phyloP scores from a whole-genome alignment of 2,888 invertebrate genomes.

The Antheraea yamamai region DNA sequence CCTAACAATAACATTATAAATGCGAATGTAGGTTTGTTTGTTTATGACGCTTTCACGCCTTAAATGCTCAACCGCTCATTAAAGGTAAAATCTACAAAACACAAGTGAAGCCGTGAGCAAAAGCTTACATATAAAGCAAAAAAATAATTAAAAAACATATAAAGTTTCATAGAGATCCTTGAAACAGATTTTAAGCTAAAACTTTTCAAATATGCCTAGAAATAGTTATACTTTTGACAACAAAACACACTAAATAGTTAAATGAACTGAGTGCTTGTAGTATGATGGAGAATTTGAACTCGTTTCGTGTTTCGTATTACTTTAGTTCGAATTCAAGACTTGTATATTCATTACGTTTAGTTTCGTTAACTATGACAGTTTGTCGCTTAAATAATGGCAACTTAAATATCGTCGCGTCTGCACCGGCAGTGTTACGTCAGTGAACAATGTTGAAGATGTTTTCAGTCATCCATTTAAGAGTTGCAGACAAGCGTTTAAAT shows the following conservation, averaged over 20 bases:
- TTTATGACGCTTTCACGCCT: no score
- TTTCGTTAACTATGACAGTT: conserved; percentile 2
- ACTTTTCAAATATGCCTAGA: no score
- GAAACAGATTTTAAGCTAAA: no score
- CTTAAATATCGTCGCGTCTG: background rate
- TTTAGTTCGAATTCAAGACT: background rate
- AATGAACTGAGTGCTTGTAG: background rate
- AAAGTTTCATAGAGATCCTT: no score
- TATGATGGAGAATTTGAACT: background rate
- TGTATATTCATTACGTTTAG: background rate
- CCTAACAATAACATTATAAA: no score
- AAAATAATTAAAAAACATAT: no score
- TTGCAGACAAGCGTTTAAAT: background rate
- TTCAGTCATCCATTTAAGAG: conserved; percentile 7
- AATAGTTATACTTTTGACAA: no score
- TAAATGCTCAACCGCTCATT: no score
- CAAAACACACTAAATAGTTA: background rate
- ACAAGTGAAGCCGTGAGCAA: no score
- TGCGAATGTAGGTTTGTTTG: no score
- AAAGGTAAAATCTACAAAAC: no score
- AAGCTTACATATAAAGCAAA: no score
- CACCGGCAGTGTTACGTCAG: background rate
- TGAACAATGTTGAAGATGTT: conserved; percentile 2
- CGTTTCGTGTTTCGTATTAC: background rate
- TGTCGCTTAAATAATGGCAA: background rate